Evolutionary conservation across 2,888 invertebrate genomes (phyloP).

Genomic region (Patella ulyssiponensis): DNA sequence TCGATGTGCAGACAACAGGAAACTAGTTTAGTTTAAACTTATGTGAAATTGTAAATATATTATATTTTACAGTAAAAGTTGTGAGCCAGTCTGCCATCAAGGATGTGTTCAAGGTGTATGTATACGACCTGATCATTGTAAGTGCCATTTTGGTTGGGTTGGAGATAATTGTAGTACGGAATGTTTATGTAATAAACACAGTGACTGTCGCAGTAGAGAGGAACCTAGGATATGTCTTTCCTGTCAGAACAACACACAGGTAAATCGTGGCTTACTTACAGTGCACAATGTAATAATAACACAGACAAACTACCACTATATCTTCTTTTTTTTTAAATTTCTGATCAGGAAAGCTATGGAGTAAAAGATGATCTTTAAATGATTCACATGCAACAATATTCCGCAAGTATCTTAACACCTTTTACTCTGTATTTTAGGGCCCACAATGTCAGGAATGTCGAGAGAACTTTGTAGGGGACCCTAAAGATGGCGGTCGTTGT

Average conservation of each 20-base stretch:
- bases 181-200: conserved; percentile 95
- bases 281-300: background rate
- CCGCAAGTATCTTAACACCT: no score
- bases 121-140: conserved; percentile 75
- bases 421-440: conserved; percentile 76
- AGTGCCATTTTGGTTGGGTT: conserved; percentile 94
- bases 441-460: conserved; percentile 92
- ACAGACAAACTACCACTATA: no score
- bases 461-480: conserved; percentile 92
- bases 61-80: conserved; percentile 44
- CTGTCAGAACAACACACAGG: conserved; percentile 93
- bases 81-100: conserved; percentile 71
- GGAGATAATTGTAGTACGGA: conserved; percentile 94
- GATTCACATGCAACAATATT: no score
- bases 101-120: conserved; percentile 71
- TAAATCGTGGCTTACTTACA: conserved; percentile 58
- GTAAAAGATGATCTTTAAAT: background rate
- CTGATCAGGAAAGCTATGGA: background rate
- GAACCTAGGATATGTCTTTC: conserved; percentile 85
- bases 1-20: no score
- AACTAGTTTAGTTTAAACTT: no score
- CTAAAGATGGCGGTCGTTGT: conserved; percentile 85
- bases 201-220: conserved; percentile 86
- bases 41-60: no score
- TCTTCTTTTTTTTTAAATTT: no score